Evolutionary conservation across 2,113 vertebrate genomes (phyloP).

Genomic region (Hypomesus transpacificus): DNA sequence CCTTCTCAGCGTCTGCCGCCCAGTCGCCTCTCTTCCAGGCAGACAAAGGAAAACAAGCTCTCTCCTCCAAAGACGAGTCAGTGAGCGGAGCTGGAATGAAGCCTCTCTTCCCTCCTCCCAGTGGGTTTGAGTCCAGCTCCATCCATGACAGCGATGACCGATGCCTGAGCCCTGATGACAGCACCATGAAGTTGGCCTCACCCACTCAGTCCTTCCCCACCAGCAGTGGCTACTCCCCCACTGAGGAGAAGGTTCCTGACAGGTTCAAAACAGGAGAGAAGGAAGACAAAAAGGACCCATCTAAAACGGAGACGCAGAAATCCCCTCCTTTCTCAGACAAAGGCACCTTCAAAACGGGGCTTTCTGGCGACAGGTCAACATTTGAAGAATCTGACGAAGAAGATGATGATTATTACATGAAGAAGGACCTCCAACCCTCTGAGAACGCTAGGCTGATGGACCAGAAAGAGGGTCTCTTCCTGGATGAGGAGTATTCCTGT

Average conservation of each 20-base stretch:
- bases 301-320: slow-evolving; percentile 42
- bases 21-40: slow-evolving; percentile 36
- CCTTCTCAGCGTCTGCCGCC: slow-evolving; percentile 1
- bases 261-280: slow-evolving; percentile 60
- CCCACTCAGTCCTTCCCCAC: slow-evolving; percentile 90
- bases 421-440: slow-evolving; percentile 62
- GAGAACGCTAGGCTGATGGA: slow-evolving; percentile 77
- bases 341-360: slow-evolving; percentile 52
- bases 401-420: slow-evolving; percentile 55
- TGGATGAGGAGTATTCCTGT: slow-evolving; percentile 79
- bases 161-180: slow-evolving; percentile 90
- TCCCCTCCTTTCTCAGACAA: slow-evolving; percentile 55
- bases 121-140: slow-evolving; percentile 57
- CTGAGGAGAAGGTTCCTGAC: slow-evolving; percentile 79
- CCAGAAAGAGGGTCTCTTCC: slow-evolving; percentile 86
- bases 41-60: slow-evolving; percentile 35
- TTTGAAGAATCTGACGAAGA: slow-evolving; percentile 69
- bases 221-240: slow-evolving; percentile 88
- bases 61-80: slow-evolving; percentile 36
- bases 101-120: slow-evolving; percentile 47
- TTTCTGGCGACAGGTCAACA: slow-evolving; percentile 75
- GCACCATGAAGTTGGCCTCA: slow-evolving; percentile 92
- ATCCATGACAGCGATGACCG: slow-evolving; percentile 81
- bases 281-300: slow-evolving; percentile 32
- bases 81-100: slow-evolving; percentile 43